These are phyloP conservation scores for Hemiscyllium ocellatum DNA, from an alignment of 2,113 vertebrate species.

Conservation along the genomic window DNA sequence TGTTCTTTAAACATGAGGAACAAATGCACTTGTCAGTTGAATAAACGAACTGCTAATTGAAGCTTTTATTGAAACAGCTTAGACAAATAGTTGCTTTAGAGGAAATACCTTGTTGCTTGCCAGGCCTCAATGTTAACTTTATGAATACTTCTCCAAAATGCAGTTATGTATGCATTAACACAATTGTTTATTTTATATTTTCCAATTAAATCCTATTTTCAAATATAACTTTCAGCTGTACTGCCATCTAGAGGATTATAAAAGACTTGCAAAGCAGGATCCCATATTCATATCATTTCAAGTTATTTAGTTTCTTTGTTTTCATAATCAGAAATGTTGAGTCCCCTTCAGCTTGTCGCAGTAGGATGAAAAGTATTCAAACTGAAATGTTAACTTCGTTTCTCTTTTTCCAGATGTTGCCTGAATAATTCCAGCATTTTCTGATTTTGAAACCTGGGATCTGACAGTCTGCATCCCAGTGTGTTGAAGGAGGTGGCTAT, in stretches of 20 bases:
- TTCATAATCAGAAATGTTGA: neutral
- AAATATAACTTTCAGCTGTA: neutral
- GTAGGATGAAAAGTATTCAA: neutral
- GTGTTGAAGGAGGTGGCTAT: too few relatives aligned
- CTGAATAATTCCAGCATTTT: too few relatives aligned
- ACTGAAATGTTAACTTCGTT: neutral
- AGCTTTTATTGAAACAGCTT: conserved; percentile 25
- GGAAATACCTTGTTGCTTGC: conserved; percentile 21
- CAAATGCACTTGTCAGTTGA: conserved; percentile 17
- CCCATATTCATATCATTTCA: neutral
- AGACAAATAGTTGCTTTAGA: conserved; percentile 22
- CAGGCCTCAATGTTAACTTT: neutral
- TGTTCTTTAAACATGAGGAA: conserved; percentile 28
- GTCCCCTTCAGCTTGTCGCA: neutral
- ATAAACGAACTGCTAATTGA: conserved; percentile 26
- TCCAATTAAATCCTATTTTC: conserved; percentile 1
- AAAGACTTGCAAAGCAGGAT: neutral
- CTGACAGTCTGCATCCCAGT: too few relatives aligned
- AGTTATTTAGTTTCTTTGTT: neutral
- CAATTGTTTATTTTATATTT: conserved; percentile 3
- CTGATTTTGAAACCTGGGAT: too few relatives aligned
- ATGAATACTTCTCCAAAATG: conserved; percentile 27
- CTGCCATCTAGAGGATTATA: conserved; percentile 9
- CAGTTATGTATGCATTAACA: neutral
- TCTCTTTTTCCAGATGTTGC: too few relatives aligned